Percentiles rank a stretch among this genome's conserved stretches.
These are phyloP conservation scores for Spodoptera littoralis DNA, from an alignment of 2,888 invertebrate genomes.

Conservation along the genomic window DNA sequence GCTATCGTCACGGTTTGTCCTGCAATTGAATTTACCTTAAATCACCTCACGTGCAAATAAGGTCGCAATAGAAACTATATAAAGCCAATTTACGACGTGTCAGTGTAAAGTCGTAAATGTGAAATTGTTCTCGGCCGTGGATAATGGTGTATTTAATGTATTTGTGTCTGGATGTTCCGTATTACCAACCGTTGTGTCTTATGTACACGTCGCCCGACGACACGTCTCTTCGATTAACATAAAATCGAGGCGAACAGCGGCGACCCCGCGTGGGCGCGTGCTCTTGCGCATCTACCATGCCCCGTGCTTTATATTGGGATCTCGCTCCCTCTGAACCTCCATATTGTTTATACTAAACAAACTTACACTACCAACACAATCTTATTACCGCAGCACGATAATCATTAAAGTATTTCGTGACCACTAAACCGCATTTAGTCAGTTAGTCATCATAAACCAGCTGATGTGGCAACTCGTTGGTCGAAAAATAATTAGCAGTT, in stretches of 20 bases:
- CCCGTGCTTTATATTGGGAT: slow-evolving; percentile 51
- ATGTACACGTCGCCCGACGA: slow-evolving; percentile 73
- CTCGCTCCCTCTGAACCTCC: slow-evolving; percentile 42
- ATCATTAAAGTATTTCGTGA: slow-evolving; percentile 70
- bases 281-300: slow-evolving; percentile 62
- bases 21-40: slow-evolving; percentile 41
- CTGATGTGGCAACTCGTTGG: slow-evolving; percentile 76
- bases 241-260: slow-evolving; percentile 78
- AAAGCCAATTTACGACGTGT: slow-evolving; percentile 81
- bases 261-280: slow-evolving; percentile 81
- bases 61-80: slow-evolving; percentile 78
- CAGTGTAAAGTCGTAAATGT: slow-evolving; percentile 84
- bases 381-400: slow-evolving; percentile 57
- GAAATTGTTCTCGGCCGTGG: slow-evolving; percentile 80
- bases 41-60: slow-evolving; percentile 74
- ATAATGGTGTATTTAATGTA: slow-evolving; percentile 81
- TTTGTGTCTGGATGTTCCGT: slow-evolving; percentile 71
- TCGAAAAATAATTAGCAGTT: slow-evolving; percentile 85
- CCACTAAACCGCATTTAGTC: slow-evolving; percentile 75
- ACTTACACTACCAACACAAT: slow-evolving; percentile 51
- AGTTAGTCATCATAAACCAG: slow-evolving; percentile 71
- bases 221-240: slow-evolving; percentile 89
- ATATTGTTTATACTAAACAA: slow-evolving; percentile 47
- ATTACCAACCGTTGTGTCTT: slow-evolving; percentile 72
- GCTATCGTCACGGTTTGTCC: slow-evolving; percentile 18